Conservation (phyloP, 2,113 vertebrate species). For the Sebastes fasciatus region DNA sequence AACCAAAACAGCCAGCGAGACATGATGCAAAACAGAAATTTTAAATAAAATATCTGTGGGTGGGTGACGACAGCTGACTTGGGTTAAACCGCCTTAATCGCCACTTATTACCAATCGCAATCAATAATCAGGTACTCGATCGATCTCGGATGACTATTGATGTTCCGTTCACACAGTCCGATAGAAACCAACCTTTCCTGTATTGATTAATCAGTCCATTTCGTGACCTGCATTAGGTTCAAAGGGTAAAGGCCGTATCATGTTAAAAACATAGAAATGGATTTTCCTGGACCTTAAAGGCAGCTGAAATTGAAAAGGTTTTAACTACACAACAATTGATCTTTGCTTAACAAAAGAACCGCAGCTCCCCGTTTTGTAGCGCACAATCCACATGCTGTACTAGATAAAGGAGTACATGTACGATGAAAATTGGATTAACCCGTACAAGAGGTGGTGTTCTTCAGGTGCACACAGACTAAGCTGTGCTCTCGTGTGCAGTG, state of each 20-base stretch:
- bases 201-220: conserved; percentile 52
- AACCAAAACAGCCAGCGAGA: conserved; percentile 14
- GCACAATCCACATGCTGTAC: not conserved
- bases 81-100: conserved; percentile 25
- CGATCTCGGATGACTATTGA: conserved; percentile 33
- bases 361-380: not conserved
- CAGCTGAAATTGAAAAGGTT: conserved; percentile 34
- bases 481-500: conserved; percentile 54
- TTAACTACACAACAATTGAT: conserved; percentile 5
- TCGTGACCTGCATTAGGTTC: conserved; percentile 45
- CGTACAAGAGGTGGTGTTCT: conserved; percentile 20
- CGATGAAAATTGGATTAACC: conserved; percentile 47
- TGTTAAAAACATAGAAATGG: conserved; percentile 53
- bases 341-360: conserved; percentile 17
- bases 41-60: not conserved
- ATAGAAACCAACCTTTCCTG: conserved; percentile 30
- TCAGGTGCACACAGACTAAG: conserved; percentile 41
- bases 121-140: conserved; percentile 34
- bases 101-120: conserved; percentile 40
- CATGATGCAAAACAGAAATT: conserved; percentile 3
- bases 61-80: not conserved
- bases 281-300: conserved; percentile 26
- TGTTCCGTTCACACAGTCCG: not conserved
- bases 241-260: conserved; percentile 59
- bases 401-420: conserved; percentile 32